Evolutionary conservation across 1,140 invertebrate species (phyloP), one percentile per base, ranked within the genome.

Genomic region (Papilio glaucus): DNA sequence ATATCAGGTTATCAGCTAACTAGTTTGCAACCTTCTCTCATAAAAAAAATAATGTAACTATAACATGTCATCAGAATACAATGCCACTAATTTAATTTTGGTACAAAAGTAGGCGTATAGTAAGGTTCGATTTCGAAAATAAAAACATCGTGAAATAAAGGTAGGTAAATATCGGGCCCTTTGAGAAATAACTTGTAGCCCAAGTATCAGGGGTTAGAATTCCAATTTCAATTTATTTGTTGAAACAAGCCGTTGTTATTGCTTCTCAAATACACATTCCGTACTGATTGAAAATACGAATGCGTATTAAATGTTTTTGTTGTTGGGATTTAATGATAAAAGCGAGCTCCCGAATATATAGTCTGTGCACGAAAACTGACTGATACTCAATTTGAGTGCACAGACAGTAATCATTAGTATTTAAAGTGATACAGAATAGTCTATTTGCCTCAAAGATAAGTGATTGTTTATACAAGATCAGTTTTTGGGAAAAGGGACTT

Each of bases 201-300:
- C 49, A 18, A 9, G 21, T 10, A 10, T 57, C 49, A 57, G 49
- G 49, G 49, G 49, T 57, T 57, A 57, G 49, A 57, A 26, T 57
- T 57, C 49, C 49, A 57, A 57, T 57, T 57, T 57, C 49, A 24
- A 57, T 26, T 57, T 57, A 57, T 57, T 57, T 57, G 49, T 57
- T 57, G 49, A 57, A 57, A 24, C 49, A 57, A 57, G 49, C 10
- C 49, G 24, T 57, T 57, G 49, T 57, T 57, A 57, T 57, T 57
- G 49, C 21, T 57, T 57, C 49, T 57, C 49, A 57, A 57, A 57
- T 57, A 57, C 1, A 57, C 49, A 57, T 57, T 57, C 10, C 49
- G 21, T 49, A 49, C 45, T 49, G 49, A 57, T 57, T 57, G 49
- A 57, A 57, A 57, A 24, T 12, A 57, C 49, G 49, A 57, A 9